Evolutionary conservation across 2,113 vertebrate genomes (phyloP).

Genomic region (Corynorhinus townsendii): DNA sequence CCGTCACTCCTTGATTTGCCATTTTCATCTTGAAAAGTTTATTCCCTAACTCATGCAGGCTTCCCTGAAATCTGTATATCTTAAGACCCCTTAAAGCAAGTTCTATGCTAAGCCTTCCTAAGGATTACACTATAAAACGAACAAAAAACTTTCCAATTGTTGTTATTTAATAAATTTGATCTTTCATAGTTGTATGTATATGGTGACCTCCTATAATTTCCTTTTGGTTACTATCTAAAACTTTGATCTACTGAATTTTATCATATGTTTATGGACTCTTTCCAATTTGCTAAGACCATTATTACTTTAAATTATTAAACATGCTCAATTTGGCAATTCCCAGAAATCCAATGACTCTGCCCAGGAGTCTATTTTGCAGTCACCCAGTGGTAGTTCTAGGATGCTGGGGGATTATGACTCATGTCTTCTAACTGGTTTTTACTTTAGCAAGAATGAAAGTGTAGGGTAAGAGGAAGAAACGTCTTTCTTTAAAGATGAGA

Average conservation of each 20-base stretch:
- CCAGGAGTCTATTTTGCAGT: not conserved
- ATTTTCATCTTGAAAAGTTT: not conserved
- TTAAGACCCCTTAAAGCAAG: not conserved
- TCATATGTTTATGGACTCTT: not conserved
- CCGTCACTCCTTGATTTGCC: not conserved
- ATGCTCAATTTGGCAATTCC: not conserved
- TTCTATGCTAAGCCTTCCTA: not conserved
- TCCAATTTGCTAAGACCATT: not conserved
- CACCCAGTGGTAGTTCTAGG: not conserved
- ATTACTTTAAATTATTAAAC: slow-evolving; percentile 19
- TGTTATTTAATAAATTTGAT: not conserved
- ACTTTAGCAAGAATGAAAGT: not conserved
- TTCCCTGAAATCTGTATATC: not conserved
- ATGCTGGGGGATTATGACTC: not conserved
- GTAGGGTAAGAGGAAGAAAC: not conserved
- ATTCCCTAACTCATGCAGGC: not conserved
- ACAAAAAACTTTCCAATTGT: not conserved
- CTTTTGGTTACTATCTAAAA: slow-evolving; percentile 2
- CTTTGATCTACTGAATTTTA: not conserved
- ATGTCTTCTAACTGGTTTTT: not conserved
- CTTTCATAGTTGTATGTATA: not conserved
- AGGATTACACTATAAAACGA: not conserved
- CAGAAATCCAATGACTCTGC: not conserved
- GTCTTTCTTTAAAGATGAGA: not conserved
- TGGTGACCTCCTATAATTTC: not conserved